Evolutionary conservation across 2,797 vertebrate genomes (phyloP).

Genomic region (Halcyon smyrnensis): DNA sequence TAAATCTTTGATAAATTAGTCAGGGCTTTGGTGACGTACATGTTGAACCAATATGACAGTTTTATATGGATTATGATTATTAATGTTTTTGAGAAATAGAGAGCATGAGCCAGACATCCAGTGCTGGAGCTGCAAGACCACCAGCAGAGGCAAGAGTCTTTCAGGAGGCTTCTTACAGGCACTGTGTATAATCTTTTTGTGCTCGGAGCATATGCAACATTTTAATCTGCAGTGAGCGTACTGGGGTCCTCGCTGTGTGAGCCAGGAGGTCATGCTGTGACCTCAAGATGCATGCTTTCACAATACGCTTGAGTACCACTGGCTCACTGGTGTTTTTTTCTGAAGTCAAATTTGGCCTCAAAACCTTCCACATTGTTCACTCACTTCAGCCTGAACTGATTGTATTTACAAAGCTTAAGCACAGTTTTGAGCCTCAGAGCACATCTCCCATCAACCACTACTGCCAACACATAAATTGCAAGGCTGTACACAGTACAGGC

Average conservation of each 20-base stretch:
- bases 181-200: conserved; percentile 54
- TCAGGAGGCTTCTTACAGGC: conserved; percentile 53
- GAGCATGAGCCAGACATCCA: conserved; percentile 70
- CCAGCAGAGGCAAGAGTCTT: conserved; percentile 64
- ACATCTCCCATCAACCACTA: conserved; percentile 71
- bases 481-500: conserved; percentile 79
- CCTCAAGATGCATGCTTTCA: conserved; percentile 12
- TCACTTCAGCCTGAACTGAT: conserved; percentile 75
- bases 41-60: conserved; percentile 81
- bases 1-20: conserved; percentile 80
- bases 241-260: conserved; percentile 33
- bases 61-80: conserved; percentile 79
- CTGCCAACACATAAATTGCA: conserved; percentile 83
- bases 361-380: conserved; percentile 75
- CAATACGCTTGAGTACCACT: conserved; percentile 41
- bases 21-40: conserved; percentile 75
- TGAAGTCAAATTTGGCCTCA: conserved; percentile 52
- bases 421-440: conserved; percentile 76
- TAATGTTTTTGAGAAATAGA: conserved; percentile 77
- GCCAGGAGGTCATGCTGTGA: conserved; percentile 11
- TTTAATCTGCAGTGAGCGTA: conserved; percentile 64
- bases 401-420: conserved; percentile 90
- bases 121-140: conserved; percentile 72
- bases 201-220: conserved; percentile 61
- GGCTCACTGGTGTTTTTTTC: background rate